Conservation (phyloP, 2,113 vertebrate genomes). For the Pseudolaguvia tuberculata region DNA sequence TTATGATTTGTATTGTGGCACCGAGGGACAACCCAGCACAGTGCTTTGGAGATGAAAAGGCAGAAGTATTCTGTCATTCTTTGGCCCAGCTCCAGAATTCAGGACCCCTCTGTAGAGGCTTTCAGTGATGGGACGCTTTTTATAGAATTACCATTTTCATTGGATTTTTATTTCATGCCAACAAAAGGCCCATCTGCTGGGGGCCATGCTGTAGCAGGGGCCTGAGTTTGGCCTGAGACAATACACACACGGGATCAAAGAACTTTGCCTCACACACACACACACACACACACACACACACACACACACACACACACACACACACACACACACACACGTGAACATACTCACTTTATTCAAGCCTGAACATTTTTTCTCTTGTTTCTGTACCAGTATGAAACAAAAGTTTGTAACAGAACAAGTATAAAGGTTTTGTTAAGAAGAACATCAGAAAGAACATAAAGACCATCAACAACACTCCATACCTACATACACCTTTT, state of each 20-base stretch:
- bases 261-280: slow-evolving; percentile 33
- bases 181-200: slow-evolving; percentile 74
- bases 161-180: slow-evolving; percentile 75
- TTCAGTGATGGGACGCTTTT: slow-evolving; percentile 62
- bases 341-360: slow-evolving; percentile 14
- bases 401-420: background rate
- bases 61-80: slow-evolving; percentile 59
- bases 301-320: slow-evolving; percentile 16
- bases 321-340: slow-evolving; percentile 29
- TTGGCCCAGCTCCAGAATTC: slow-evolving; percentile 53
- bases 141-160: slow-evolving; percentile 79
- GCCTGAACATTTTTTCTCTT: background rate
- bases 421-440: background rate
- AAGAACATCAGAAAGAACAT: too few relatives aligned
- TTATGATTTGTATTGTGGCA: slow-evolving; percentile 50
- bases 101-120: slow-evolving; percentile 51
- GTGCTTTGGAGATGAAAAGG: slow-evolving; percentile 51
- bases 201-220: slow-evolving; percentile 57
- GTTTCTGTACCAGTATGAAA: background rate
- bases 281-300: slow-evolving; percentile 28
- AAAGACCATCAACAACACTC: too few relatives aligned
- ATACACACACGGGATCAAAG: slow-evolving; percentile 60
- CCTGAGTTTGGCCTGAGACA: slow-evolving; percentile 61
- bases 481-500: too few relatives aligned
- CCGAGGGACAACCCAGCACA: slow-evolving; percentile 21